phyloP scores from a whole-genome alignment of 2,888 invertebrate genomes.

The Fragum sueziense region DNA sequence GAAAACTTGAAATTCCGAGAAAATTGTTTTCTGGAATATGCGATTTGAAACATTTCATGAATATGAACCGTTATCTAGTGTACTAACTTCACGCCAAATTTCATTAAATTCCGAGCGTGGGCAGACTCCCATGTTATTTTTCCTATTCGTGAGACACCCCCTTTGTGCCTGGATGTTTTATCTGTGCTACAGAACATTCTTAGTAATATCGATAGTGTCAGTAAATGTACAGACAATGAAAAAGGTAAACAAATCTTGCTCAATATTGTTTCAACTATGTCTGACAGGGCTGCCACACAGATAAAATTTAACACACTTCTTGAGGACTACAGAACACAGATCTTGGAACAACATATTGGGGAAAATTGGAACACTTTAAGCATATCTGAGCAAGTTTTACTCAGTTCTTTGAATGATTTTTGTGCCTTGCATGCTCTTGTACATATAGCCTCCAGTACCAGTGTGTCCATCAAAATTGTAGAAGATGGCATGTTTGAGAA shows the following conservation, averaged over 20 bases:
- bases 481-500: constrained; percentile 27
- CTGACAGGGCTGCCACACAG: constrained; percentile 33
- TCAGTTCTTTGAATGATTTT: constrained; percentile 25
- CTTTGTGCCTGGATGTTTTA: constrained; percentile 35
- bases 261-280: constrained; percentile 34
- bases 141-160: too few species aligned
- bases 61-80: too few species aligned
- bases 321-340: constrained; percentile 9
- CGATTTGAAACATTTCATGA: too few species aligned
- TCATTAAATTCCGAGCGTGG: too few species aligned
- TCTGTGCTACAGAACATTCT: constrained; percentile 23
- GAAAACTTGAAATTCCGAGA: too few species aligned
- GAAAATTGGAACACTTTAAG: constrained; percentile 17
- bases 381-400: constrained; percentile 2
- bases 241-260: neutral
- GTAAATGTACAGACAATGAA: neutral
- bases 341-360: constrained; percentile 6
- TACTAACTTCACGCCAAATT: too few species aligned
- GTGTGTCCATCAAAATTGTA: constrained; percentile 16
- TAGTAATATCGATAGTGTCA: neutral
- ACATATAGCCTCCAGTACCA: constrained; percentile 26
- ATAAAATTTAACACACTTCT: constrained; percentile 31
- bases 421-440: constrained; percentile 37
- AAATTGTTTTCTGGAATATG: too few species aligned
- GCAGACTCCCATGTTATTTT: too few species aligned